These are phyloP conservation scores for Lytechinus pictus DNA, from an alignment of 35 echinoderm and acorn worm species.

Conservation along the genomic window DNA sequence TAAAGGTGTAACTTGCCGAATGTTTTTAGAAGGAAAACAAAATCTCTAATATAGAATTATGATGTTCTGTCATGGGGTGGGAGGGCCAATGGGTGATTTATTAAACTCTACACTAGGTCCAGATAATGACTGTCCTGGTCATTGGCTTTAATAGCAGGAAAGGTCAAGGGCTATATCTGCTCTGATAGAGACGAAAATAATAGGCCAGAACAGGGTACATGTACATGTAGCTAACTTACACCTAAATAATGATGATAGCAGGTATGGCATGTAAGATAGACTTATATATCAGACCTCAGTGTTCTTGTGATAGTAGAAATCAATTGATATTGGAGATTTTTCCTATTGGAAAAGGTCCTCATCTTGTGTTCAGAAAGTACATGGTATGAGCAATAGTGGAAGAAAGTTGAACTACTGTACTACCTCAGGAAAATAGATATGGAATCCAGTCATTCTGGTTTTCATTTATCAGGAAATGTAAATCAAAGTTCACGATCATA, in stretches of 20 bases:
- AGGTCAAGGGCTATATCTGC: not conserved
- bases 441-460: not conserved
- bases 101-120: not conserved
- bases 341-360: too few relatives aligned
- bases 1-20: too few relatives aligned
- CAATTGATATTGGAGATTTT: too few relatives aligned
- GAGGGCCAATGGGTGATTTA: too few relatives aligned
- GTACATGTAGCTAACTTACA: not conserved
- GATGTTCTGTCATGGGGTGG: too few relatives aligned
- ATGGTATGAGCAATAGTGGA: not conserved
- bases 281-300: not conserved
- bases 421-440: not conserved
- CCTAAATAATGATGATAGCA: slow-evolving; percentile 11
- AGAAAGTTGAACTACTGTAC: not conserved
- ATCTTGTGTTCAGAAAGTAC: not conserved
- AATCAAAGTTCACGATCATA: not conserved
- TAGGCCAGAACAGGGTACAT: not conserved
- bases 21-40: too few relatives aligned
- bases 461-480: not conserved
- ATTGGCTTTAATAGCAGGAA: not conserved
- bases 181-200: not conserved
- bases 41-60: too few relatives aligned
- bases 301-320: not conserved
- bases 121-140: not conserved
- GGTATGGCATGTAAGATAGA: not conserved